phyloP scores from a whole-genome alignment of 2,113 vertebrate genomes.

The Irena cyanogastra region DNA sequence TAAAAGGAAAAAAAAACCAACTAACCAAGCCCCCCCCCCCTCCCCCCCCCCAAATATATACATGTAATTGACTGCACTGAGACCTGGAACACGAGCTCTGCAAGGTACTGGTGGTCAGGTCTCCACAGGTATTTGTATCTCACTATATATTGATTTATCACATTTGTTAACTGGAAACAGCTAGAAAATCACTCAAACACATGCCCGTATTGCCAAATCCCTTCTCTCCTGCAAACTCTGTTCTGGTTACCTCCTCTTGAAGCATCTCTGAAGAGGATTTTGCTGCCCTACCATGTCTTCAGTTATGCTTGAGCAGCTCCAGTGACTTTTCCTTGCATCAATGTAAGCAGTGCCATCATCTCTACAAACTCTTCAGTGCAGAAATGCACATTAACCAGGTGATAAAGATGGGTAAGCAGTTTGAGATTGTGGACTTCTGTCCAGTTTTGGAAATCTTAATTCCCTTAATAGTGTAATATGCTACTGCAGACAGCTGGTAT shows the following conservation, averaged over 20 bases:
- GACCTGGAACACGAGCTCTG: neutral
- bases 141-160: neutral
- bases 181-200: neutral
- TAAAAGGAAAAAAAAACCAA: neutral
- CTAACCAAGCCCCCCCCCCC: fast-evolving
- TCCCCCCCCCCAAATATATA: neutral
- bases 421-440: neutral
- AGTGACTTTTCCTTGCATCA: neutral
- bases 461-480: neutral
- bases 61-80: neutral
- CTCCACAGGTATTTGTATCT: neutral
- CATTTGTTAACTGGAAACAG: neutral
- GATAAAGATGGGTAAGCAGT: neutral
- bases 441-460: neutral
- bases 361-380: neutral
- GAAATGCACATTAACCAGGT: neutral
- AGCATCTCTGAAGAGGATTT: neutral
- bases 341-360: neutral
- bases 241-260: neutral
- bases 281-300: neutral
- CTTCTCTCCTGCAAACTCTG: neutral
- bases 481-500: neutral
- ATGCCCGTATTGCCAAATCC: neutral
- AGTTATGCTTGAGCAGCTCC: neutral
- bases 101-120: fast-evolving